Conservation (phyloP, 1,140 invertebrate genomes). For the Ceratina calcarata region DNA sequence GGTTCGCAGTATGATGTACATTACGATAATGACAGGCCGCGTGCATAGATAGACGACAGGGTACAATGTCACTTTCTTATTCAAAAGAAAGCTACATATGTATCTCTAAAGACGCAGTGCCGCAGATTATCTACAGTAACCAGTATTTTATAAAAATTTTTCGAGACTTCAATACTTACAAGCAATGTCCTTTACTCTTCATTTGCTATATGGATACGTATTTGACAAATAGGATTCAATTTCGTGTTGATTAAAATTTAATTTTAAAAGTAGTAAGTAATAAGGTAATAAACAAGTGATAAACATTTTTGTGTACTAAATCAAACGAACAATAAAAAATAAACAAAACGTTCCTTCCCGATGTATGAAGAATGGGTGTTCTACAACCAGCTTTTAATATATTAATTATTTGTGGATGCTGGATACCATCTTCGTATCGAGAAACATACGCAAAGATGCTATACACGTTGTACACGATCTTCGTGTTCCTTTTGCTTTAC, state of each 20-base stretch:
- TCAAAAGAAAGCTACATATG: not conserved
- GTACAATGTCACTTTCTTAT: too few species aligned
- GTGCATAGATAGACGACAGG: not conserved
- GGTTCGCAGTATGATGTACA: not conserved
- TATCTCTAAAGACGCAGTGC: not conserved
- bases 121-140: too few species aligned
- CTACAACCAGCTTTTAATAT: conserved; percentile 49
- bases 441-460: not conserved
- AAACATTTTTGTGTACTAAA: too few species aligned
- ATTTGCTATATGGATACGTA: too few species aligned
- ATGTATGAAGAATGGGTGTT: conserved; percentile 20
- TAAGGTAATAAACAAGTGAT: too few species aligned
- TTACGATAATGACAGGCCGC: conserved; percentile 32
- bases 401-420: conserved; percentile 46
- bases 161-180: not conserved
- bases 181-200: not conserved
- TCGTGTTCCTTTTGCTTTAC: conserved; percentile 32
- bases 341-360: too few species aligned
- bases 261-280: too few species aligned
- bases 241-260: too few species aligned
- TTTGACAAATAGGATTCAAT: too few species aligned
- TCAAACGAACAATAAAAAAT: too few species aligned
- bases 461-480: conserved; percentile 20
- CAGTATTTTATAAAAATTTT: conserved; percentile 14
- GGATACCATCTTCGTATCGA: conserved; percentile 35